Evolutionary conservation across 2,888 invertebrate species (phyloP).

Genomic region (Trachelus tabidus): DNA sequence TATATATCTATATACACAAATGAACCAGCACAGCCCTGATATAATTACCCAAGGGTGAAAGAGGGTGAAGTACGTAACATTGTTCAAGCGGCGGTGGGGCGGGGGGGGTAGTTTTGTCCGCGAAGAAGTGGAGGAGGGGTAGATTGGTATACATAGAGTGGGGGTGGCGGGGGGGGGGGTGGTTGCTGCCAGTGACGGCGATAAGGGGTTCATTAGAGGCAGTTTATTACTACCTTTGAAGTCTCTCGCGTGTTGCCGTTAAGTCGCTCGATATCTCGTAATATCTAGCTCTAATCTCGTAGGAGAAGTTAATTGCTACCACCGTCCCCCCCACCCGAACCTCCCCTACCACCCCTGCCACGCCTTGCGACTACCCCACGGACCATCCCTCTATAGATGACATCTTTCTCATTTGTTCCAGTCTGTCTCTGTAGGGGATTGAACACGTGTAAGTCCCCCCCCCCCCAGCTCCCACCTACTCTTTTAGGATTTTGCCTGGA

Average conservation of each 20-base stretch:
- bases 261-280: conserved; percentile 66
- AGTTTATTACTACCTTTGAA: conserved; percentile 67
- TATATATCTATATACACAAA: neutral
- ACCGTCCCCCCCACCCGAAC: conserved; percentile 24
- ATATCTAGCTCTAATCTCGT: conserved; percentile 66
- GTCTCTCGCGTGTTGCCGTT: conserved; percentile 66
- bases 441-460: neutral
- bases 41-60: neutral
- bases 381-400: neutral
- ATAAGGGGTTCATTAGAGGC: conserved; percentile 66
- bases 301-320: conserved; percentile 66
- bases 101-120: neutral
- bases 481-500: neutral
- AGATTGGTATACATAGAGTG: neutral
- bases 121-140: neutral
- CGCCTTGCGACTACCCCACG: neutral
- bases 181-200: conserved; percentile 50
- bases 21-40: neutral
- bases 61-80: neutral
- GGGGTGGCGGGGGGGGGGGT: conserved; percentile 41
- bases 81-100: neutral
- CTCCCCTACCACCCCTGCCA: neutral
- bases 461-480: too few relatives aligned
- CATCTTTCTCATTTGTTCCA: neutral
- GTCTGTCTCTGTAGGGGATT: neutral